A percentile compares a stretch with the other conserved stretches of the same genome.
These are phyloP conservation scores for Heliconius himera DNA, from an alignment of 1,140 invertebrate genomes.

Conservation along the genomic window DNA sequence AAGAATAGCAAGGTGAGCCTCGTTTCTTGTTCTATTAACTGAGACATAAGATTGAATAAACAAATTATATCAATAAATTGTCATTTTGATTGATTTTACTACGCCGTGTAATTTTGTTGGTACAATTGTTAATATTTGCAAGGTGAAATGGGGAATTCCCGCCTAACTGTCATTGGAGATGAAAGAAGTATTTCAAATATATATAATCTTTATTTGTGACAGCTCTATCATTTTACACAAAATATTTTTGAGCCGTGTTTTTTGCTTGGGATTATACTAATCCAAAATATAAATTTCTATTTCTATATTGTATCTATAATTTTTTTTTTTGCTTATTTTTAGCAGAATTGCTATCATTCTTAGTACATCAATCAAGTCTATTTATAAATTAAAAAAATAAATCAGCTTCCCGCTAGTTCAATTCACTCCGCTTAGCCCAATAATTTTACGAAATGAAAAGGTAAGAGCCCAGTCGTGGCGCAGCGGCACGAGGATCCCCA, in stretches of 20 bases:
- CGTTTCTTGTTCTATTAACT: conserved; percentile 8
- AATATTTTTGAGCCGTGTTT: not conserved
- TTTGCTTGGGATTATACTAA: not conserved
- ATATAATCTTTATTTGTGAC: not conserved
- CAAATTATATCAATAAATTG: not conserved
- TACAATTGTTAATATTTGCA: not conserved
- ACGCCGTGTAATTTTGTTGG: not conserved
- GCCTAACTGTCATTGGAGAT: not conserved
- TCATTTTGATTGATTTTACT: not conserved
- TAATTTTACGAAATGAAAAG: too few species aligned
- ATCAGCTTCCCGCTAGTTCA: too few species aligned
- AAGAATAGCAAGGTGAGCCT: not conserved
- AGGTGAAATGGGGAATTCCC: not conserved
- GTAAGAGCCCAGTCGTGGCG: too few species aligned
- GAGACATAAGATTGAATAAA: not conserved
- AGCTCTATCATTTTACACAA: not conserved
- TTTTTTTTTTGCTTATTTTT: too few species aligned
- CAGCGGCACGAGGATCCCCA: too few species aligned
- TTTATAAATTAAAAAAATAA: too few species aligned
- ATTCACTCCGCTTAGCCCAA: too few species aligned
- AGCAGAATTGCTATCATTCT: not conserved
- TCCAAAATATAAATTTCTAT: too few species aligned
- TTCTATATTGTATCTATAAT: too few species aligned
- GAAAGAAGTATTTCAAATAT: not conserved
- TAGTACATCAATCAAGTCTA: not conserved